Conservation (phyloP, 1,140 invertebrate species). For the Lucilia cuprina region DNA sequence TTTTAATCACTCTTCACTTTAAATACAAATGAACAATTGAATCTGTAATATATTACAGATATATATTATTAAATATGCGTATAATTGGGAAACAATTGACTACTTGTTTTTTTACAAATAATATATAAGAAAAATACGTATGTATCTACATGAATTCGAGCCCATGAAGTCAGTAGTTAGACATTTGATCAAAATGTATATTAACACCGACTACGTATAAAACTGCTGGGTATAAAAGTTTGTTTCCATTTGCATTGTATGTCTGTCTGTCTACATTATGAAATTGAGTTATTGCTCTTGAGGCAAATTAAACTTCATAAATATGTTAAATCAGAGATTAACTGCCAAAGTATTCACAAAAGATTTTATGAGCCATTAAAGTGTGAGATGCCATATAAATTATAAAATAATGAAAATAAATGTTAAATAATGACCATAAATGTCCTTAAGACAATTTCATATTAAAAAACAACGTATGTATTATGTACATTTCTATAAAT, state of each 20-base stretch:
- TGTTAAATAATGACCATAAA: slow-evolving; percentile 4
- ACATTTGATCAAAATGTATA: no score
- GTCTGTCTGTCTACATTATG: slow-evolving; percentile 39
- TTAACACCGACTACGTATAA: no score
- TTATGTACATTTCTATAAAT: not conserved
- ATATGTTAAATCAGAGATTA: slow-evolving; percentile 63
- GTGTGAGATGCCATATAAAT: slow-evolving; percentile 35
- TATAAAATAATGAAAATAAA: slow-evolving; percentile 18
- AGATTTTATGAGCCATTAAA: slow-evolving; percentile 41
- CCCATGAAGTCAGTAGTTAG: no score
- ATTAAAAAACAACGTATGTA: not conserved
- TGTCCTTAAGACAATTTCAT: slow-evolving; percentile 2
- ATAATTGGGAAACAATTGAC: no score
- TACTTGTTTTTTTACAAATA: no score
- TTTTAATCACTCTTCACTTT: no score
- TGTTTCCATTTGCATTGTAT: slow-evolving; percentile 31
- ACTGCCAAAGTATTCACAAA: slow-evolving; percentile 40
- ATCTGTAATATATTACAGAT: no score
- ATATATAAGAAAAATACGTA: no score
- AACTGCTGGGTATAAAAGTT: not conserved
- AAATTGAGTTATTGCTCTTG: slow-evolving; percentile 63
- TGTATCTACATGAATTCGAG: no score
- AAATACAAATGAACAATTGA: no score
- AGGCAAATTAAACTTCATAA: slow-evolving; percentile 63
- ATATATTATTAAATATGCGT: no score